Percentiles rank a stretch among this genome's conserved stretches.
Conservation (phyloP, 2,797 vertebrate species). For the Taenioides sp. region DNA sequence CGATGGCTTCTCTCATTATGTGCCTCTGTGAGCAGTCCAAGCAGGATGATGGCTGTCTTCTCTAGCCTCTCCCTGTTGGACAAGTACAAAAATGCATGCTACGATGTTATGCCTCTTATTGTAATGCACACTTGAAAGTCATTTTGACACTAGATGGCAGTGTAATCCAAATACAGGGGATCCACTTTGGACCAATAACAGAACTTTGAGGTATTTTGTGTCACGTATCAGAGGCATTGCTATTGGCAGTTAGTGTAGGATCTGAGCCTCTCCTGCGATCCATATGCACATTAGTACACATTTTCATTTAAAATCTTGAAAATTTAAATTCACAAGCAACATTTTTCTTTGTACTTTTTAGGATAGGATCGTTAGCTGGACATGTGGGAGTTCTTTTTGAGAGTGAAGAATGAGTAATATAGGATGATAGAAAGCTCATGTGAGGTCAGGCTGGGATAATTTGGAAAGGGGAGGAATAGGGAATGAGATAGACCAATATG, state of each 20-base stretch:
- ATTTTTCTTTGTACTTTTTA: no score
- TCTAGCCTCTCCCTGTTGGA: neutral
- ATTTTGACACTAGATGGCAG: slow-evolving; percentile 68
- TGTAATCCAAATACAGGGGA: slow-evolving; percentile 26
- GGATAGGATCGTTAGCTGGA: no score
- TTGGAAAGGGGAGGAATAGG: neutral
- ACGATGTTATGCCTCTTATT: neutral
- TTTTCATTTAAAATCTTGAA: neutral
- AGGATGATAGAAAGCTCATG: no score
- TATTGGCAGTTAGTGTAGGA: neutral
- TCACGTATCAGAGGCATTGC: neutral
- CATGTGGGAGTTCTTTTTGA: no score
- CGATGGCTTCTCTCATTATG: slow-evolving; percentile 4
- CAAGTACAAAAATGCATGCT: slow-evolving; percentile 14
- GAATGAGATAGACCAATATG: neutral
- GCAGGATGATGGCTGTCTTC: slow-evolving; percentile 15
- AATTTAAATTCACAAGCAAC: neutral
- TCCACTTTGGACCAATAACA: slow-evolving; percentile 1
- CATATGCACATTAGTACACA: neutral
- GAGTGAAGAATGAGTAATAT: no score
- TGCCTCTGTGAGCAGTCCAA: slow-evolving; percentile 6
- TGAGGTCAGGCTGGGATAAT: neutral
- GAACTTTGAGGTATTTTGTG: neutral
- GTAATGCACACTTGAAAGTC: slow-evolving; percentile 6
- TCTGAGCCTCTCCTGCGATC: neutral